phyloP scores from a whole-genome alignment of 2,113 vertebrate species.

The Poeciliopsis prolifica region DNA sequence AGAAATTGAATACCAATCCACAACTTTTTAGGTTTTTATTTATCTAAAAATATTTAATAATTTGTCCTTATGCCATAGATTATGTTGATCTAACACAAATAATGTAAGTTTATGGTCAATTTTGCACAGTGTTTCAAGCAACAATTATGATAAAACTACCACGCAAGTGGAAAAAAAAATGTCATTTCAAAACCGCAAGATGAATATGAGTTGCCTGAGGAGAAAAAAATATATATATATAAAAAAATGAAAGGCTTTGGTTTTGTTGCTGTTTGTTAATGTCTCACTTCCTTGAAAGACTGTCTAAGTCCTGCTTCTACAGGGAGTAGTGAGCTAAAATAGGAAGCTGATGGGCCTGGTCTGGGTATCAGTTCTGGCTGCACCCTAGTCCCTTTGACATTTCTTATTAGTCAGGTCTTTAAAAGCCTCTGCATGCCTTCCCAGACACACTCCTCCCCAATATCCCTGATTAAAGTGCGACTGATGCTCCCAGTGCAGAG shows the following conservation, averaged over 20 bases:
- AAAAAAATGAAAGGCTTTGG: slow-evolving; percentile 4
- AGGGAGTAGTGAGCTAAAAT: slow-evolving; percentile 25
- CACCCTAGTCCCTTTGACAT: slow-evolving; percentile 67
- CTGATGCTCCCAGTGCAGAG: slow-evolving; percentile 58
- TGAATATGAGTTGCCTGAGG: slow-evolving; percentile 9
- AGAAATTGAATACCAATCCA: too few relatives aligned
- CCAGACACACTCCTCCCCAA: slow-evolving; percentile 65
- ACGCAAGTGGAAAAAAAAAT: neutral
- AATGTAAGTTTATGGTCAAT: neutral
- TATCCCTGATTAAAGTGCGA: slow-evolving; percentile 78
- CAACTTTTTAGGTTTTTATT: too few relatives aligned
- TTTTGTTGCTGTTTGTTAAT: slow-evolving; percentile 18
- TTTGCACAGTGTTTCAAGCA: neutral
- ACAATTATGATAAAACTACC: neutral
- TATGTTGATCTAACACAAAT: neutral
- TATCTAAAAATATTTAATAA: too few relatives aligned
- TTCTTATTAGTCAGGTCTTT: slow-evolving; percentile 76
- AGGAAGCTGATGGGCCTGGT: slow-evolving; percentile 46
- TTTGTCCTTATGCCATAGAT: too few relatives aligned
- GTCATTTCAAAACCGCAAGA: neutral
- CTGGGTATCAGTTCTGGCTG: slow-evolving; percentile 57
- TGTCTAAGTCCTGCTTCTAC: slow-evolving; percentile 31
- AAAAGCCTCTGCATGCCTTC: slow-evolving; percentile 69
- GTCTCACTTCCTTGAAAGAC: slow-evolving; percentile 45
- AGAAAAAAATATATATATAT: neutral